Evolutionary conservation across 2,888 invertebrate genomes (phyloP).

Genomic region (Acanthosoma haemorrhoidale): DNA sequence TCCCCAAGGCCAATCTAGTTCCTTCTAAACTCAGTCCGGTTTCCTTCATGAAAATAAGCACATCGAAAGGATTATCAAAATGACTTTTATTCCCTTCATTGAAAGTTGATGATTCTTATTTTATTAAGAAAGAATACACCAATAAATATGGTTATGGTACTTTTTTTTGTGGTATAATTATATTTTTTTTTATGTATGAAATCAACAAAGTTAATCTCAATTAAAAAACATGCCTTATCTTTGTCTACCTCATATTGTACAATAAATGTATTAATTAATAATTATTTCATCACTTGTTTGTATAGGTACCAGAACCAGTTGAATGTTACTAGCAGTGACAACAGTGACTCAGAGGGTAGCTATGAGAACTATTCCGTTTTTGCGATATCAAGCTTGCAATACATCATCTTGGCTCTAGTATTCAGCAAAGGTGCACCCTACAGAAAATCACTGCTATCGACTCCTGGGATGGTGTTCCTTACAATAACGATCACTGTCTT

Average conservation of each 20-base stretch:
- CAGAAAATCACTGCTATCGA: slow-evolving; percentile 73
- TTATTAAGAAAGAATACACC: too few species aligned
- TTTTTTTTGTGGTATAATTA: too few species aligned
- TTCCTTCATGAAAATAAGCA: too few species aligned
- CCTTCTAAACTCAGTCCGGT: too few species aligned
- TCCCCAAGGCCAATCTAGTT: too few species aligned
- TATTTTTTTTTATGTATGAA: too few species aligned
- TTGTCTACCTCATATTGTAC: neutral
- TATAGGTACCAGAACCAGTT: slow-evolving; percentile 32
- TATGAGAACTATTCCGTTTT: slow-evolving; percentile 85
- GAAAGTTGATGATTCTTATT: too few species aligned
- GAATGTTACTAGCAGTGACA: neutral
- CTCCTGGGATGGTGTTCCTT: slow-evolving; percentile 66
- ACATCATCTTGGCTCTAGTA: slow-evolving; percentile 78
- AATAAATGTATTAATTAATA: neutral
- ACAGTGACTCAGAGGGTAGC: slow-evolving; percentile 47
- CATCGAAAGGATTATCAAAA: too few species aligned
- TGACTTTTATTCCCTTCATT: too few species aligned
- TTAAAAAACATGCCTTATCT: too few species aligned
- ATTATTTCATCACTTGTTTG: neutral
- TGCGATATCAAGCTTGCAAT: slow-evolving; percentile 82
- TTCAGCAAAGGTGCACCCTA: slow-evolving; percentile 91
- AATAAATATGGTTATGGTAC: too few species aligned
- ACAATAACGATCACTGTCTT: slow-evolving; percentile 57
- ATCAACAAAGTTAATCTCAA: too few species aligned